Evolutionary conservation across 2,113 vertebrate species (phyloP).

Genomic region (Caranx melampygus): DNA sequence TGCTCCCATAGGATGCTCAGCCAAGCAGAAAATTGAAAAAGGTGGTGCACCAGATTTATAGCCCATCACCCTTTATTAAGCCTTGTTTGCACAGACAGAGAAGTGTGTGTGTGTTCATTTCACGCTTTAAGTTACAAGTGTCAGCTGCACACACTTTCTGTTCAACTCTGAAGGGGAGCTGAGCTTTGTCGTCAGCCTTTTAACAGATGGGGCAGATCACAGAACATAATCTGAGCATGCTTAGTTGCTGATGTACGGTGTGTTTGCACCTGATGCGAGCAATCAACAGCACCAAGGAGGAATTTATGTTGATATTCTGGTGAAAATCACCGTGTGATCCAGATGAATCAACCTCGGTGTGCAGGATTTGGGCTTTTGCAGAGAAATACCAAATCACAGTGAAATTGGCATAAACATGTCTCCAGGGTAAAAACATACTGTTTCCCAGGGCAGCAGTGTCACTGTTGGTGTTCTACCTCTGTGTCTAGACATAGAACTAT

Average conservation of each 20-base stretch:
- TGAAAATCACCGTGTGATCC: conserved; percentile 41
- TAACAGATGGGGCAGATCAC: conserved; percentile 54
- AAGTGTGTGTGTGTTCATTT: conserved; percentile 74
- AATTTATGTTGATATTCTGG: conserved; percentile 31
- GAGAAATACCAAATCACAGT: background rate
- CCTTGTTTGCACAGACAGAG: conserved; percentile 79
- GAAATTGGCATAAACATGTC: background rate
- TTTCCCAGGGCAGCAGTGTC: conserved; percentile 9
- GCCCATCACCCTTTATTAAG: conserved; percentile 76
- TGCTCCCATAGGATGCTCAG: conserved; percentile 69
- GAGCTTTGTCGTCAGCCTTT: conserved; percentile 36
- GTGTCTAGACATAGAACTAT: background rate
- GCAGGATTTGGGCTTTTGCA: conserved; percentile 3
- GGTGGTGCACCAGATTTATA: conserved; percentile 67
- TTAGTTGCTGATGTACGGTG: conserved; percentile 28
- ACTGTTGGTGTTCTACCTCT: conserved; percentile 33
- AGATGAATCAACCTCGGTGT: conserved; percentile 13
- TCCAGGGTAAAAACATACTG: background rate
- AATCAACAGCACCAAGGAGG: conserved; percentile 31
- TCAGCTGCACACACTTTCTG: conserved; percentile 49
- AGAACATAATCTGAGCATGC: conserved; percentile 47
- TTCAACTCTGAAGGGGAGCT: conserved; percentile 37
- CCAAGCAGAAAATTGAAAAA: conserved; percentile 83
- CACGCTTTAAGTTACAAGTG: conserved; percentile 69
- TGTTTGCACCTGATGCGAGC: conserved; percentile 45